A percentile compares a stretch with the other conserved stretches of the same genome.
Evolutionary conservation across 2,113 vertebrate genomes (phyloP).

Genomic region (Callipepla californica): DNA sequence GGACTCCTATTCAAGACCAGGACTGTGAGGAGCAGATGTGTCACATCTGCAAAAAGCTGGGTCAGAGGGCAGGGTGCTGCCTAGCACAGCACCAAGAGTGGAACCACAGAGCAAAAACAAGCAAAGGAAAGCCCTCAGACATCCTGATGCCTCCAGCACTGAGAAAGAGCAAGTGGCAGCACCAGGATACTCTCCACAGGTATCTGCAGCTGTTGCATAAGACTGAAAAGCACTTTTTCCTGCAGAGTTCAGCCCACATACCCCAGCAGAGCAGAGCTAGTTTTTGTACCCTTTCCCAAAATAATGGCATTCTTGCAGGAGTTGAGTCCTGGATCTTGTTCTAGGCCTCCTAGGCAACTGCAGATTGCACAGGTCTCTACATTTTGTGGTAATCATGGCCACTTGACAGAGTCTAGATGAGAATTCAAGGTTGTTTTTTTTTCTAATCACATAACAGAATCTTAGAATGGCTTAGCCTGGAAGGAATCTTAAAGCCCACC

Average conservation of each 20-base stretch:
- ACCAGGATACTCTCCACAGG: not conserved
- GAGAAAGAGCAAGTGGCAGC: not conserved
- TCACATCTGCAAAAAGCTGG: not conserved
- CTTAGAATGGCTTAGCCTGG: too few relatives aligned
- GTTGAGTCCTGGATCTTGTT: not conserved
- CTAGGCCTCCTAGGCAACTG: not conserved
- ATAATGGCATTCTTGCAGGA: not conserved
- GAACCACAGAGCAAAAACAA: not conserved
- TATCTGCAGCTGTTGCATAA: not conserved
- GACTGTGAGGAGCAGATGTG: not conserved
- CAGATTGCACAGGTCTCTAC: not conserved
- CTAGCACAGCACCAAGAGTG: fast-evolving
- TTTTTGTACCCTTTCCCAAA: not conserved
- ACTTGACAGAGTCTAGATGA: not conserved
- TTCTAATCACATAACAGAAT: not conserved
- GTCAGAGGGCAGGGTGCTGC: not conserved
- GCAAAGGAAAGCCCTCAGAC: not conserved
- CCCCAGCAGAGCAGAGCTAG: not conserved
- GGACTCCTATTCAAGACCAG: not conserved
- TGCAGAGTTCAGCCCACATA: not conserved
- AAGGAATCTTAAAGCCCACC: too few relatives aligned
- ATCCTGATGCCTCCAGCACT: not conserved
- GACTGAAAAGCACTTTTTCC: not conserved
- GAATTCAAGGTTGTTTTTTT: not conserved
- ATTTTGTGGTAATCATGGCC: not conserved